Evolutionary conservation across 2,113 vertebrate species (phyloP).

Genomic region (Microcebus ravelobensis): DNA sequence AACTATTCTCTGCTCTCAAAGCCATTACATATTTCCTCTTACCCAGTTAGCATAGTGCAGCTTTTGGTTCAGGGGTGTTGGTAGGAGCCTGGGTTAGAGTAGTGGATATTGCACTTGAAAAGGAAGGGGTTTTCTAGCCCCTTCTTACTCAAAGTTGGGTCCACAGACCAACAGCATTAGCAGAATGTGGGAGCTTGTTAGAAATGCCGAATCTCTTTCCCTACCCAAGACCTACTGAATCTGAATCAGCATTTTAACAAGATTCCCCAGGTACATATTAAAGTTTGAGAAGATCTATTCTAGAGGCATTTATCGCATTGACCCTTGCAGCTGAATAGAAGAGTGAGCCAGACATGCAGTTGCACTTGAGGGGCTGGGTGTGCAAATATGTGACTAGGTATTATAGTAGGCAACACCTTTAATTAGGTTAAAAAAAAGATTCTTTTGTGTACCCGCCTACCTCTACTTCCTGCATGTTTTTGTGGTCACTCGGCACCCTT

Average conservation of each 20-base stretch:
- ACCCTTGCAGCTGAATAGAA: not conserved
- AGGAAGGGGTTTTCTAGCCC: not conserved
- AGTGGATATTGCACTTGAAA: not conserved
- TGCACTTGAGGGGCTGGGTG: not conserved
- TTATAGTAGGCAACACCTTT: not conserved
- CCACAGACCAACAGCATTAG: not conserved
- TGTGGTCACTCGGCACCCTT: not conserved
- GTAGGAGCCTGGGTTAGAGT: not conserved
- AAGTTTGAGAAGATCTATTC: not conserved
- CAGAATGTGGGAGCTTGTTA: not conserved
- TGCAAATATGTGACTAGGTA: not conserved
- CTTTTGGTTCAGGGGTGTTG: not conserved
- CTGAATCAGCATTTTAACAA: constrained; percentile 26
- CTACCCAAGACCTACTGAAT: not conserved
- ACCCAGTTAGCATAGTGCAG: not conserved
- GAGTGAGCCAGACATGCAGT: not conserved
- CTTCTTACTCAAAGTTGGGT: not conserved
- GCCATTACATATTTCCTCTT: not conserved
- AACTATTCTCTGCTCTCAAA: not conserved
- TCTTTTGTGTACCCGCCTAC: not conserved
- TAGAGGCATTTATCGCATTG: not conserved
- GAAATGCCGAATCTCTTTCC: not conserved
- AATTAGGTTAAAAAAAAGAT: not conserved
- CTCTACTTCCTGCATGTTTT: not conserved
- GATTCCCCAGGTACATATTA: not conserved